These are phyloP conservation scores for Mimumesa dahlbomi DNA, from an alignment of 2,888 invertebrate species.

Conservation along the genomic window DNA sequence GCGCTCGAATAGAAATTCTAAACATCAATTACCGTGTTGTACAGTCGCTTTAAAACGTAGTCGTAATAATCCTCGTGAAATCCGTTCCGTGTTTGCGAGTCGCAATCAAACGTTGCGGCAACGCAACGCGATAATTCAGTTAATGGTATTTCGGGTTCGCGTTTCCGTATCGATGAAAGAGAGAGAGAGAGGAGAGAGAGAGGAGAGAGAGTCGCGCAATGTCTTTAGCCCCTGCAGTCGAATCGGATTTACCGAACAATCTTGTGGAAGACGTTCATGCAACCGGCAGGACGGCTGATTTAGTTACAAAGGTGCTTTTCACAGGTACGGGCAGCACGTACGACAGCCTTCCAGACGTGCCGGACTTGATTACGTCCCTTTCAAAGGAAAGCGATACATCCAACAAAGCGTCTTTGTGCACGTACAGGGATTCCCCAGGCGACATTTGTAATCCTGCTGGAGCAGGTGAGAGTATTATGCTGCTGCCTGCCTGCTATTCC, in stretches of 20 bases:
- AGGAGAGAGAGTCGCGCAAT: no score
- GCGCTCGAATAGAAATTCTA: no score
- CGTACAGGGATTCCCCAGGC: slow-evolving; percentile 34
- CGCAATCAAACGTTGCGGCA: no score
- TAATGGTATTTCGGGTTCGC: no score
- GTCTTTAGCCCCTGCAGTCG: background rate
- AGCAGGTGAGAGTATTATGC: slow-evolving; percentile 44
- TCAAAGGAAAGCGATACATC: slow-evolving; percentile 55
- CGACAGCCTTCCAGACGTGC: slow-evolving; percentile 50
- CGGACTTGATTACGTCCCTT: slow-evolving; percentile 58
- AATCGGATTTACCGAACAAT: slow-evolving; percentile 12
- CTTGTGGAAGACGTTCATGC: slow-evolving; percentile 2
- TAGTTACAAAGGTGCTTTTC: slow-evolving; percentile 56
- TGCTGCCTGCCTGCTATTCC: no score
- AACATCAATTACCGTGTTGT: no score
- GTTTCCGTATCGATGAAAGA: no score
- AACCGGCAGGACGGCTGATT: slow-evolving; percentile 17
- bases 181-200: no score
- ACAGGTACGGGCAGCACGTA: slow-evolving; percentile 44
- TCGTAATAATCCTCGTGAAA: no score
- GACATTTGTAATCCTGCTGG: slow-evolving; percentile 44
- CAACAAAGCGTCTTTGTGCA: slow-evolving; percentile 50
- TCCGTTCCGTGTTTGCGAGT: no score
- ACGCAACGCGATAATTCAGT: no score
- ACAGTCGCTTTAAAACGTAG: no score